Conservation (phyloP, 2,888 invertebrate genomes). For the Tiphia femorata region DNA sequence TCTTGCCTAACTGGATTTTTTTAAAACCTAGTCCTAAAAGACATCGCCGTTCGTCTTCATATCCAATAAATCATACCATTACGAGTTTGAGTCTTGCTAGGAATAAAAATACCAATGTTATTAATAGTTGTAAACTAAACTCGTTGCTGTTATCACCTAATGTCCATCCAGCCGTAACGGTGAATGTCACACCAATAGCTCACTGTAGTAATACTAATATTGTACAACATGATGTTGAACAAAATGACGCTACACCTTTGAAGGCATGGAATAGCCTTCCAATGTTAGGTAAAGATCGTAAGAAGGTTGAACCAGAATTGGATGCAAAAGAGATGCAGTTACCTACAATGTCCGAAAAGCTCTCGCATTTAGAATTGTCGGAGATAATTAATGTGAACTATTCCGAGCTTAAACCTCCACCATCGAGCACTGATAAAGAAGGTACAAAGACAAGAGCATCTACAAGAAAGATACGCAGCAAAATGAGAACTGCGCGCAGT, state of each 20-base stretch:
- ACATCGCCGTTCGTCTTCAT: constrained; percentile 64
- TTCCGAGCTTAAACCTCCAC: constrained; percentile 38
- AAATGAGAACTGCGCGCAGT: constrained; percentile 27
- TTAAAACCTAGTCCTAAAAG: constrained; percentile 58
- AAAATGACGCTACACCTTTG: constrained; percentile 33
- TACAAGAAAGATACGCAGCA: constrained; percentile 39
- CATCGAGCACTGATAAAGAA: constrained; percentile 13
- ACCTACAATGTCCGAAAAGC: constrained; percentile 3
- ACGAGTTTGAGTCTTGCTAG: constrained; percentile 22
- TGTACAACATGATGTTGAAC: constrained; percentile 7
- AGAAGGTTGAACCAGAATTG: constrained; percentile 27
- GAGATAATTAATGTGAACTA: constrained; percentile 59
- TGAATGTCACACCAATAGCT: constrained; percentile 4
- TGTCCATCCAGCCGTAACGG: no score
- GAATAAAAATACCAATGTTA: constrained; percentile 17
- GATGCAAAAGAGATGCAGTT: not conserved
- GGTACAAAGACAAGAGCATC: constrained; percentile 39
- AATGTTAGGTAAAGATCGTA: constrained; percentile 43
- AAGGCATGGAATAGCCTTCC: constrained; percentile 61
- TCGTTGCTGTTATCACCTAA: constrained; percentile 3
- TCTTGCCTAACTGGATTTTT: constrained; percentile 57
- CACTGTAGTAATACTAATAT: not conserved
- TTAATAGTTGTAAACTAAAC: constrained; percentile 28
- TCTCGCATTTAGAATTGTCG: constrained; percentile 45
- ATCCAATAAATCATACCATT: constrained; percentile 58